Base-by-base conservation (phyloP, 2,797 vertebrate species). In the Xenops minutus region DNA sequence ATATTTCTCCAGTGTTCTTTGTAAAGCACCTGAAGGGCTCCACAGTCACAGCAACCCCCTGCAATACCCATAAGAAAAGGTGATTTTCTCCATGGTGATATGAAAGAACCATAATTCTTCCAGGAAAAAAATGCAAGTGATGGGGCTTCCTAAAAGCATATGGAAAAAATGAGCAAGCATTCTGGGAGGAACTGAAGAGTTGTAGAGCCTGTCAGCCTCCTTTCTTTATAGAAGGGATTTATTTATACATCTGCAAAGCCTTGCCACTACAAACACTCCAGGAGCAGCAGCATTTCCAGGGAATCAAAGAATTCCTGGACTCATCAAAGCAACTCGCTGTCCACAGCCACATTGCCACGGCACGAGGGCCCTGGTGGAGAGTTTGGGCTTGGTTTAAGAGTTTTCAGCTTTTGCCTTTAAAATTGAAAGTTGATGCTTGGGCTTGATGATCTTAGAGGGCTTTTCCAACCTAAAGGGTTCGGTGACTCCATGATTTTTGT, bases 111-210 rank as follows among this genome's bases (percentile, higher is more conserved):
- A 49, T 39, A 64, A 9, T 14, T 88, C 32, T 62, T 72, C 43
- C 32, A 69, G 36, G 69, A 64, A 85, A 72, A 72, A 68, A 30
- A 58, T 21, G 2, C 5, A 54, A 88, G 8, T 7, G 12, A 8
- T 63, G 20, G 9, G 4, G 3, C 29, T 3, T 4, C 2, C 59
- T 14, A 0, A 2, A 56, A 87, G 39, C 5, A 18, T 49, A 24
- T 34, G 21, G 29, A 48, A 72, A 94, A 96, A 91, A 59, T 18
- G 68, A 95, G 41, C 75, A 83, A 54, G 10, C 8, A 11, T 43
- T 79, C 85, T 16, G 48, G 41, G 67, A 11, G 10, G 61, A 37
- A 15, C 8, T 55, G 41, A 88, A 22, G 4, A 74, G 44, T 66
- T 61, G 49, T 49, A 36, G 19, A 4, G 36, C 63, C 69, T 77